These are phyloP conservation scores for Gadopsis bispinosus DNA, from an alignment of 2,797 vertebrate species.

Conservation along the genomic window DNA sequence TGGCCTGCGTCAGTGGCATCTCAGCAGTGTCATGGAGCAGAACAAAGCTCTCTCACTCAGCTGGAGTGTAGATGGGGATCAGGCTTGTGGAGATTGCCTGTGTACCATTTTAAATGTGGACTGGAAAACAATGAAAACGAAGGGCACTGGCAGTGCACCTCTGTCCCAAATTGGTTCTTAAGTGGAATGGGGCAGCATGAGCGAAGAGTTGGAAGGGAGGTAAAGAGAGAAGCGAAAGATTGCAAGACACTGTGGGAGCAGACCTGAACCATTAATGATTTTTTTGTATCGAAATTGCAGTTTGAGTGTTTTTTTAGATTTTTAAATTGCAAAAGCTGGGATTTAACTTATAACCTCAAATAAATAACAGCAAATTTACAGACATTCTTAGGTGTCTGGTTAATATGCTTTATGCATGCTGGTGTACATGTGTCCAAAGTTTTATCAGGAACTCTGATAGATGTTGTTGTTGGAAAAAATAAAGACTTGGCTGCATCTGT, in stretches of 20 bases:
- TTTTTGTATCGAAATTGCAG: neutral
- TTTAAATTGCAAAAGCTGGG: neutral
- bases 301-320: neutral
- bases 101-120: slow-evolving; percentile 69
- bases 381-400: neutral
- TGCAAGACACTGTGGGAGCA: slow-evolving; percentile 31
- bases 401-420: slow-evolving; percentile 5
- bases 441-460: neutral
- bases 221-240: slow-evolving; percentile 40
- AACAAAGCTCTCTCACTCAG: slow-evolving; percentile 67
- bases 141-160: slow-evolving; percentile 65
- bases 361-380: slow-evolving; percentile 10
- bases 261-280: neutral
- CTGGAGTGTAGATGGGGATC: slow-evolving; percentile 67
- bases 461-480: slow-evolving; percentile 1
- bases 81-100: slow-evolving; percentile 65
- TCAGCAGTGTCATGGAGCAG: slow-evolving; percentile 60
- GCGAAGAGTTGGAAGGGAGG: slow-evolving; percentile 21
- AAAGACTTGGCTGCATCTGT: neutral
- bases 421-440: neutral
- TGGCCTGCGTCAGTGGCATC: slow-evolving; percentile 72
- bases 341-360: neutral
- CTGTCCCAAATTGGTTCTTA: slow-evolving; percentile 77
- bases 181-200: slow-evolving; percentile 64
- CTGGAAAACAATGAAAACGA: slow-evolving; percentile 75